Percentiles rank a stretch among this genome's conserved stretches.
These are phyloP conservation scores for Oryctolagus cuniculus DNA, from an alignment of 2,113 vertebrate genomes.

Conservation along the genomic window mOryCun1.1 NC_091441.1:19129501-19130000, in stretches of 20 bases:
- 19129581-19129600: background rate
- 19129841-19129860: background rate
- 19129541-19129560: too few relatives aligned
- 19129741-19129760: background rate
- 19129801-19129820: background rate
- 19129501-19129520: background rate
- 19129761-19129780: background rate
- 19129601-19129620: background rate
- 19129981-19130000: background rate
- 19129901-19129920: background rate
- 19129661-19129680: background rate
- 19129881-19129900: background rate
- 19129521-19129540: background rate
- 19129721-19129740: accelerated
- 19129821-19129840: background rate
- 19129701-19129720: background rate
- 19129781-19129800: background rate
- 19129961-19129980: background rate
- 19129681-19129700: background rate
- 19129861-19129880: background rate
- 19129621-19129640: background rate
- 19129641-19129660: background rate
- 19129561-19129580: background rate
- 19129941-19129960: background rate
- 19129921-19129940: background rate